A percentile compares a stretch with the other conserved stretches of the same genome.
These are phyloP conservation scores for Corapipo altera DNA, from an alignment of 2,113 vertebrate species.

Conservation along the genomic window DNA sequence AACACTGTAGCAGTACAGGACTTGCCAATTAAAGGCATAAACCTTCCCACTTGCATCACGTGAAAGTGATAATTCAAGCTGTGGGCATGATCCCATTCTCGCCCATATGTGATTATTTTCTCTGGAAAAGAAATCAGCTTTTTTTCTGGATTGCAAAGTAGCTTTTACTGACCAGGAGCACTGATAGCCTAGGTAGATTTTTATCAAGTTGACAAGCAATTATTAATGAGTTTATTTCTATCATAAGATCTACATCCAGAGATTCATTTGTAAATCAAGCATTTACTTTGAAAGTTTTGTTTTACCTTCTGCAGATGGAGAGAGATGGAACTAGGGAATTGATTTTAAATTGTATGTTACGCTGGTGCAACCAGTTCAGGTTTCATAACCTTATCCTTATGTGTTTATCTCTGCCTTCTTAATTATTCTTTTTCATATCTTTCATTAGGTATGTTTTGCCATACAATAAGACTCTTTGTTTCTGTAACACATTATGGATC, in stretches of 20 bases:
- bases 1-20: neutral
- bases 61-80: constrained; percentile 51
- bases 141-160: neutral
- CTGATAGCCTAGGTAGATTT: neutral
- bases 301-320: neutral
- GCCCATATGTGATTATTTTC: neutral
- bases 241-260: neutral
- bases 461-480: neutral
- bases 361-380: neutral
- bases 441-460: constrained; percentile 2
- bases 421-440: neutral
- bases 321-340: neutral
- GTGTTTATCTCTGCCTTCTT: neutral
- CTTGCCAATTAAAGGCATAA: constrained; percentile 20
- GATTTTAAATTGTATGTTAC: neutral
- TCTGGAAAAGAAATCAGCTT: neutral
- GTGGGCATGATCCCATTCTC: constrained; percentile 26
- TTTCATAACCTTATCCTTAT: neutral
- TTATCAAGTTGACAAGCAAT: neutral
- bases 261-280: neutral
- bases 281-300: neutral
- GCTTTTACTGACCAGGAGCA: neutral
- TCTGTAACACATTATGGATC: neutral
- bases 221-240: neutral
- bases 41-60: constrained; percentile 17